Base-by-base conservation (phyloP, 1,140 invertebrate genomes). In the Drosophila sulfurigaster region DNA sequence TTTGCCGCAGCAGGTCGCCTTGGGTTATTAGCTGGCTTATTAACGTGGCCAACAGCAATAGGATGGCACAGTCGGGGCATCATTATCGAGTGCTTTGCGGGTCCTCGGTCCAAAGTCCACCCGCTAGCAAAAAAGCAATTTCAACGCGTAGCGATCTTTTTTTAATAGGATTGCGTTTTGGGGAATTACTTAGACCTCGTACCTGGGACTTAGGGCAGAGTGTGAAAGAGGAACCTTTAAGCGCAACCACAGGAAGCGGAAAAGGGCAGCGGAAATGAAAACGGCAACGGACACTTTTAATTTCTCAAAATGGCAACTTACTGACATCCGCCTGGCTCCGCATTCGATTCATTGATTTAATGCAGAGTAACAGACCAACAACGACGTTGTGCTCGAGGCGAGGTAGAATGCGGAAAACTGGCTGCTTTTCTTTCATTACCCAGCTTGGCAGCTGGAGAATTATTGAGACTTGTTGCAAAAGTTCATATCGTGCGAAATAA, bases 71-170 rank as follows among this genome's bases (percentile, higher is more conserved):
- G 35, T 54, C 57, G n/a, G 59, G 74, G 77, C 81, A 89, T 89
- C 85, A 89, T 89, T 89, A 89, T 88, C 85, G 85, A 88, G 85
- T 88, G 75, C 85, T 89, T 89, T 88, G 85, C 71, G 85, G 81
- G 56, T 20, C 30, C 13, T 11, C 25, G 25, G 13, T 66, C 30
- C 41, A 32, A 28, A 46, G 54, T 68, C 60, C 63, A 56, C 51
- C 74, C 51, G 54, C 59, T 52, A 46, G 43, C 35, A 66, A 73
- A 63, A 73, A 80, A 64, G 78, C 65, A 80, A 80, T 80, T 80
- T 80, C 28, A 78, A 45, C 66, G 67, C 69, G 11, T 32, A 32
- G 32, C 48, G 46, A 65, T 77, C 52, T 57, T 87, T 87, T 87
- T 85, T 89, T 89, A 89, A 89, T 89, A 81, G 85, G 81, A 90